Conservation (phyloP, 2,797 vertebrate genomes). For the Neosalanx taihuensis region DNA sequence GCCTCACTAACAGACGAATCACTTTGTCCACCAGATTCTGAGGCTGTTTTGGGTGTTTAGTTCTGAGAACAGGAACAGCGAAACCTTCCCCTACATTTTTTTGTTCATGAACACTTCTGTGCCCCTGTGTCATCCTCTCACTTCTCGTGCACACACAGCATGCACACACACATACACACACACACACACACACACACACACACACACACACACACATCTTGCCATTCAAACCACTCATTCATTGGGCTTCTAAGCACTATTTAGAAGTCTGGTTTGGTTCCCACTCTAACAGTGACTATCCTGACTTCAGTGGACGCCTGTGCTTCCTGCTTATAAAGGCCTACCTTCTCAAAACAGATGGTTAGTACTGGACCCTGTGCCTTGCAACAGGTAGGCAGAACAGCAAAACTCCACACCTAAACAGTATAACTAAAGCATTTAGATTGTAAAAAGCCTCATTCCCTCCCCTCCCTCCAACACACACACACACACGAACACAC, state of each 20-base stretch:
- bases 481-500: background rate
- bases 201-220: background rate
- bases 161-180: slow-evolving; percentile 7
- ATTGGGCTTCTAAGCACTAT: background rate
- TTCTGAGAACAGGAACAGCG: background rate
- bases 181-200: background rate
- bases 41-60: background rate
- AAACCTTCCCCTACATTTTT: background rate
- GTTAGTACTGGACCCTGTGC: background rate
- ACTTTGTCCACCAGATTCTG: background rate
- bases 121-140: background rate
- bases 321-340: background rate
- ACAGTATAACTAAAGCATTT: no score
- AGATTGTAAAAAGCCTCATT: background rate
- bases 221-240: background rate
- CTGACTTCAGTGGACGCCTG: background rate
- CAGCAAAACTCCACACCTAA: background rate
- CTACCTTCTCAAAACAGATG: background rate
- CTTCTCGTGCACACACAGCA: slow-evolving; percentile 1
- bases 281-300: background rate
- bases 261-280: background rate
- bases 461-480: background rate
- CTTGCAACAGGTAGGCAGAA: slow-evolving; percentile 6
- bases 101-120: background rate
- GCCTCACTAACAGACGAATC: slow-evolving; percentile 7